Percentiles rank a stretch among this genome's conserved stretches.
These are phyloP conservation scores for Drosophila macrospina DNA, from an alignment of 2,888 invertebrate genomes.

Conservation along the genomic window DNA sequence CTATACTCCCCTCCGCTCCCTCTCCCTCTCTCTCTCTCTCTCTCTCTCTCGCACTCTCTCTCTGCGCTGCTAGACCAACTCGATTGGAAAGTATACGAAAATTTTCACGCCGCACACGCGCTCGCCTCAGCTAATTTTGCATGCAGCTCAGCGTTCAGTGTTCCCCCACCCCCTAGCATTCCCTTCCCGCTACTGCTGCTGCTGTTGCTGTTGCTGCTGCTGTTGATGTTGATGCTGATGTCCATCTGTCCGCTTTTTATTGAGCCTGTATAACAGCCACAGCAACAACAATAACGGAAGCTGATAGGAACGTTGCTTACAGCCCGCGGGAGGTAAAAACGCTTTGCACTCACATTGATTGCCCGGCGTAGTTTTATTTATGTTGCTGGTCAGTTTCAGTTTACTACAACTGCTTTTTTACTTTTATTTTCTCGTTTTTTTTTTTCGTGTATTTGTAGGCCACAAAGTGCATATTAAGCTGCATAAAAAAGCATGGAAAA, in stretches of 20 bases:
- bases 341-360: constrained; percentile 78
- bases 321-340: constrained; percentile 76
- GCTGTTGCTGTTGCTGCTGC: constrained; percentile 4
- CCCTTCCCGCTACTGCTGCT: constrained; percentile 1
- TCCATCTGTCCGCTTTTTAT: constrained; percentile 71
- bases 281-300: constrained; percentile 32
- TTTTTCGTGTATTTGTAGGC: constrained; percentile 73
- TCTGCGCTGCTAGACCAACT: constrained; percentile 31
- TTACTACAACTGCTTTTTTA: constrained; percentile 55
- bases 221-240: no score
- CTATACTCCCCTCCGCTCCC: neutral
- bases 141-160: constrained; percentile 74
- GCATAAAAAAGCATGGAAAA: constrained; percentile 27
- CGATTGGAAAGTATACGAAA: constrained; percentile 67
- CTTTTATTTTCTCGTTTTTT: no score
- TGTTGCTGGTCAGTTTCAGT: constrained; percentile 68
- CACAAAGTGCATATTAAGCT: constrained; percentile 77
- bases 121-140: constrained; percentile 73
- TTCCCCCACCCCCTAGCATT: constrained; percentile 17
- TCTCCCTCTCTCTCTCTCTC: neutral
- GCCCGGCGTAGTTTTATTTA: constrained; percentile 76
- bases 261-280: constrained; percentile 60
- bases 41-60: neutral
- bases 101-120: constrained; percentile 79
- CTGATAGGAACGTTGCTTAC: constrained; percentile 47